Evolutionary conservation across 2,113 vertebrate genomes (phyloP), one percentile per base, ranked within the genome.

Genomic region (Argyrosomus japonicus): DNA sequence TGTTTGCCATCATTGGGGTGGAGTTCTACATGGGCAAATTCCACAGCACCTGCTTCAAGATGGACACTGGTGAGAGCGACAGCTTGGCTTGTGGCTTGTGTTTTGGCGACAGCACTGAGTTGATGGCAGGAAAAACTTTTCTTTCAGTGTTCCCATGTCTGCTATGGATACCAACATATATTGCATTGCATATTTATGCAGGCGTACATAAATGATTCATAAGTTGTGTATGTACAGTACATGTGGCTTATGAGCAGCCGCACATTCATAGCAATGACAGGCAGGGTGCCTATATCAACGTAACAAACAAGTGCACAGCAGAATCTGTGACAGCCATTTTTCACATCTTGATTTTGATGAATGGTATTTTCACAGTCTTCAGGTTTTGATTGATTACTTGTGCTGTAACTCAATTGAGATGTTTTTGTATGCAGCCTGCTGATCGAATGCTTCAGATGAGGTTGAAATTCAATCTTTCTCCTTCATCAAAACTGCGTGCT

Each of bases 1-100:
- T 99, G 97, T 99, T 99, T 36, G 98, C 98, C 93, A 99, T 99
- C 89, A 99, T 99, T 0, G 98, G 98, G 0, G 95, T 99, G 68
- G 98, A 99, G 94, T 99, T 99, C 81, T 99, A 99, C 95, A 99
- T 99, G 97, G 98, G 98, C 51, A 99, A 99, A 77, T 99, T 99
- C 91, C 98, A 99, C 61, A 95, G 93, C 88, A 96, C 97, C 91
- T 99, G 98, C 89, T 99, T 99, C 95, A 95, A 90, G 68, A 91
- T 91, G 0, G 94, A 94, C 86, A 97, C 97, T 32, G 97, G 98
- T 99, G 88, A 95, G 96, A 85, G 18, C 40, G 15, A 56, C 60
- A 82, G 18, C 70, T 72, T 21, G 77, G 36, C 73, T 14, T 43
- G 29, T 3, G 45, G 40, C 14, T 6, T 15, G 27, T 50, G 19